These are phyloP conservation scores for Hippolais icterina DNA, from an alignment of 2,113 vertebrate genomes.

Conservation along the genomic window DNA sequence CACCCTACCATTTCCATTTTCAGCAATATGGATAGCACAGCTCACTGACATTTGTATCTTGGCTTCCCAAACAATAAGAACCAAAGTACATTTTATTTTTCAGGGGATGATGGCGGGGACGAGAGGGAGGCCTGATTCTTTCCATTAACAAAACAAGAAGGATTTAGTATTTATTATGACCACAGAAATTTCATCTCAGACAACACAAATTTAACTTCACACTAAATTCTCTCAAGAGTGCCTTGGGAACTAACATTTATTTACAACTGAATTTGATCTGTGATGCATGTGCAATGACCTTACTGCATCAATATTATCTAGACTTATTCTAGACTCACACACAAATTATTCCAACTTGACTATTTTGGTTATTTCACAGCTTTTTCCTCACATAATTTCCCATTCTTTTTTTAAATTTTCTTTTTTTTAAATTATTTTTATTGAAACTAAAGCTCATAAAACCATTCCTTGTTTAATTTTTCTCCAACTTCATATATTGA, in stretches of 20 bases:
- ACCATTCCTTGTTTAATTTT: not conserved
- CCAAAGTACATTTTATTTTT: not conserved
- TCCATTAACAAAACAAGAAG: not conserved
- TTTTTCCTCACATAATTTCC: not conserved
- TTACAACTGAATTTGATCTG: not conserved
- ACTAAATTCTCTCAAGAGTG: not conserved
- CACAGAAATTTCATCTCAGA: not conserved
- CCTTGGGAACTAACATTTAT: not conserved
- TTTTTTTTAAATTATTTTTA: not conserved
- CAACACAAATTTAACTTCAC: not conserved
- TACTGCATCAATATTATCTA: not conserved
- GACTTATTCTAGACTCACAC: not conserved
- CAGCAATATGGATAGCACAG: not conserved
- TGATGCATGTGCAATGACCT: not conserved
- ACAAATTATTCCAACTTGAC: not conserved
- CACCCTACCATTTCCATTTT: not conserved
- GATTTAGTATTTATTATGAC: not conserved
- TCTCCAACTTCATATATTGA: not conserved
- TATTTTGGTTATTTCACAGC: not conserved
- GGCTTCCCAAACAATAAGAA: not conserved
- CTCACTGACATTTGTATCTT: not conserved
- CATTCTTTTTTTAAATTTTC: not conserved
- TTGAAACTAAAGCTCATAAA: not conserved
- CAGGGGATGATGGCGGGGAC: accelerated
- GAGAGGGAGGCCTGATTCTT: not conserved